phyloP scores from a whole-genome alignment of 2,113 vertebrate species.

The Mirounga angustirostris region DNA sequence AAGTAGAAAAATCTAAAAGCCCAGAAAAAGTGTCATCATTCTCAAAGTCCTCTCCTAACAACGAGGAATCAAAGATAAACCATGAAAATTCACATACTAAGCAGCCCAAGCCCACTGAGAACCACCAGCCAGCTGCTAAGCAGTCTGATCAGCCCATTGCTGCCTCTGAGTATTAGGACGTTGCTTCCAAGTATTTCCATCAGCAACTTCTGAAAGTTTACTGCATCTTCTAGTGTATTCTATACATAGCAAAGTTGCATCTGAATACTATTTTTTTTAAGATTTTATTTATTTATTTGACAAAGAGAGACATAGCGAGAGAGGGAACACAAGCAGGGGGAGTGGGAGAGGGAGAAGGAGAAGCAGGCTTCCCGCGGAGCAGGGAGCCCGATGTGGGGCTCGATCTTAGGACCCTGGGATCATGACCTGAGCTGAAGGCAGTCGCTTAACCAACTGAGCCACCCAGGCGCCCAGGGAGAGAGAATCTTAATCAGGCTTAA shows the following conservation, averaged over 20 bases:
- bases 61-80: conserved; percentile 87
- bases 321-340: too few relatives aligned
- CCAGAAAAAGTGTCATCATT: conserved; percentile 84
- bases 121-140: conserved; percentile 80
- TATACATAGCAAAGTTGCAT: neutral
- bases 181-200: conserved; percentile 78
- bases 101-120: conserved; percentile 81
- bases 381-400: too few relatives aligned
- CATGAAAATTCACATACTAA: conserved; percentile 86
- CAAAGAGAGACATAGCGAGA: too few relatives aligned
- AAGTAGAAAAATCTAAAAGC: conserved; percentile 85
- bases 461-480: too few relatives aligned
- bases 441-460: too few relatives aligned
- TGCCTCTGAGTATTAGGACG: conserved; percentile 96
- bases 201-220: neutral
- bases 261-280: neutral
- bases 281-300: too few relatives aligned
- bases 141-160: conserved; percentile 84
- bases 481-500: too few relatives aligned
- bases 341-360: too few relatives aligned
- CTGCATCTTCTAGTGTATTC: neutral
- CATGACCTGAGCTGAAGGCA: too few relatives aligned
- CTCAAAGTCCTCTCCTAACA: conserved; percentile 67
- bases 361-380: too few relatives aligned
- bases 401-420: too few relatives aligned